Base-by-base conservation (phyloP, 2,888 invertebrate genomes). In the Mythimna impura region DNA sequence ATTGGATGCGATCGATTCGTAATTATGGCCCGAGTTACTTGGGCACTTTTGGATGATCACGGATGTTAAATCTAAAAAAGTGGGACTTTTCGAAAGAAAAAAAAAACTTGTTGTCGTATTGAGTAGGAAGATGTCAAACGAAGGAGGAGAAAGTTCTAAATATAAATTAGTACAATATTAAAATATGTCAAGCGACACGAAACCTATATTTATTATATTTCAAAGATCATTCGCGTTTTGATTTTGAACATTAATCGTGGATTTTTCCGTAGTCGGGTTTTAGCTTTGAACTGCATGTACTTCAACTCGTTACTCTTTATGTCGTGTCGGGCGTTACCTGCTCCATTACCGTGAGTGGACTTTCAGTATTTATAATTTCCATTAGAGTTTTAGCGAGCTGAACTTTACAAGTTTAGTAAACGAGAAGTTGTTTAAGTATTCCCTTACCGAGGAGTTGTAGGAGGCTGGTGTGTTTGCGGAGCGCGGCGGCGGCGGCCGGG, bases 351-450 rank as follows among this genome's bases (percentile, higher is more conserved):
- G 80, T 83, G 77, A 84, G 80, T 80, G 81, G 80, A 88, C 82
- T 88, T 85, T 86, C 86, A 89, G 85, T 89, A 77, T 89, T 90
- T 90, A 91, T 92, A 91, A 91, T 92, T 91, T 89, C 88, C 89
- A 89, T 91, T 90, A 89, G 80, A 90, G 90, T 89, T 89, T 86
- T 79, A 88, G 89, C 85, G 86, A 90, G 89, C 86, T 86, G 83
- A 91, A 91, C 89, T 91, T 89, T 68, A 30, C 80, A 91, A 94
- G 91, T 93, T 92, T 88, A 90, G 89, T 88, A 87, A 91, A 90
- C 87, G 89, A 87, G 90, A 92, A 94, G 91, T 94, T 93, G 89
- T 90, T 91, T 92, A 93, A 94, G 93, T 93, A 93, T 94, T 92
- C 93, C 89, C 91, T 88, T 82, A 91, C 90, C 87, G 89, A 82